Evolutionary conservation across 2,888 invertebrate species (phyloP).

Genomic region (Ditylenchus weischeri): DNA sequence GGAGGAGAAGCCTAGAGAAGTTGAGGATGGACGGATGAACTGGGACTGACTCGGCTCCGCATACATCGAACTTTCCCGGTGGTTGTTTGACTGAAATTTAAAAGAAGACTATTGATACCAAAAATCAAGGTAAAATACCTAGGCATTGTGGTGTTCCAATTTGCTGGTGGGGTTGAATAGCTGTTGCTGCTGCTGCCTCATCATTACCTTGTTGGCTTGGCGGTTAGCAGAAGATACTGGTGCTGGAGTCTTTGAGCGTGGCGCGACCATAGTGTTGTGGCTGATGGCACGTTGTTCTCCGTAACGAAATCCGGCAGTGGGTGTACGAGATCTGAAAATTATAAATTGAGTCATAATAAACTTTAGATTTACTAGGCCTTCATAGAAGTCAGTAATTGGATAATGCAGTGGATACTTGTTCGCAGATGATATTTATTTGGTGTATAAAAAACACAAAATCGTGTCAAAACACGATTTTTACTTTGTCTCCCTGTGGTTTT

Average conservation of each 20-base stretch:
- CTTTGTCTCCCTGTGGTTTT: no score
- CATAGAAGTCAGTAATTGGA: no score
- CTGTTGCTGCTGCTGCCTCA: slow-evolving; percentile 18
- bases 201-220: neutral
- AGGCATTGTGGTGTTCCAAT: slow-evolving; percentile 26
- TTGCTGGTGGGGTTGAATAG: slow-evolving; percentile 18
- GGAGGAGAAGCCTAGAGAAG: slow-evolving; percentile 47
- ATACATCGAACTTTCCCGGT: neutral
- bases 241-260: slow-evolving; percentile 53
- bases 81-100: no score
- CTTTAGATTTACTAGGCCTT: no score
- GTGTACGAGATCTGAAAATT: slow-evolving; percentile 71
- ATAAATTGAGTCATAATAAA: neutral
- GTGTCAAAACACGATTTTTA: no score
- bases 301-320: slow-evolving; percentile 77
- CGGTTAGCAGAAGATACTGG: slow-evolving; percentile 11
- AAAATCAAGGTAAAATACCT: slow-evolving; percentile 22
- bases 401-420: no score
- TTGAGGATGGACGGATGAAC: slow-evolving; percentile 47
- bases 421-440: no score
- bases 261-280: slow-evolving; percentile 31
- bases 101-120: slow-evolving; percentile 4
- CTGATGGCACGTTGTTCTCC: slow-evolving; percentile 58
- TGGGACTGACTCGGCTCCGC: neutral
- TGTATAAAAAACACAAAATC: no score